These are phyloP conservation scores for Archaeoteleia sp. DNA, from an alignment of 2,888 invertebrate species.

Conservation along the genomic window DNA sequence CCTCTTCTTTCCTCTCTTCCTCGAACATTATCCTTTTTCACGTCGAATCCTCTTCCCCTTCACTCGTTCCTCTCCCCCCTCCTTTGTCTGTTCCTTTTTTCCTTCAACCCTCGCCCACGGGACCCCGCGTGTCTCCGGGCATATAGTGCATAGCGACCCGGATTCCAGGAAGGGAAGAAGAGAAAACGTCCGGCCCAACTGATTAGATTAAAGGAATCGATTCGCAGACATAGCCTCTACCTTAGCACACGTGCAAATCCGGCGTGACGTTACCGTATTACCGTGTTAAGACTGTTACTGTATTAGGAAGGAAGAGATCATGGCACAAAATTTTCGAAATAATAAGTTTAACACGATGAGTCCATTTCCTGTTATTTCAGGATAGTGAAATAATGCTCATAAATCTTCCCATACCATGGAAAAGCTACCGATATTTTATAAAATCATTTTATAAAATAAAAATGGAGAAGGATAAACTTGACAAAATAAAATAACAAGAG, in stretches of 20 bases:
- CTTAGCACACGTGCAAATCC: slow-evolving; percentile 15
- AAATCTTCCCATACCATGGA: too few species aligned
- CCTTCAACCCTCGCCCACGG: slow-evolving; percentile 55
- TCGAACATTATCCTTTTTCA: slow-evolving; percentile 52
- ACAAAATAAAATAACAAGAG: slow-evolving; percentile 24
- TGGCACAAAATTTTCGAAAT: too few species aligned
- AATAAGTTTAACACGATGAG: too few species aligned
- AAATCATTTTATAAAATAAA: too few species aligned
- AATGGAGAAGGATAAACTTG: neutral
- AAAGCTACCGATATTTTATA: too few species aligned
- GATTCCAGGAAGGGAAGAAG: slow-evolving; percentile 68
- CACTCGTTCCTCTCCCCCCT: slow-evolving; percentile 25
- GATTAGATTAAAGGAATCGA: slow-evolving; percentile 55
- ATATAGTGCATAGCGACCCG: slow-evolving; percentile 58
- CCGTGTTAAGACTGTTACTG: slow-evolving; percentile 17
- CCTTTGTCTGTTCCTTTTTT: slow-evolving; percentile 40
- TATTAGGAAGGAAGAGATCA: neutral
- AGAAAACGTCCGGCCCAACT: slow-evolving; percentile 48
- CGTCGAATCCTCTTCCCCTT: slow-evolving; percentile 35
- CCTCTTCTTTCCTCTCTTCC: slow-evolving; percentile 40
- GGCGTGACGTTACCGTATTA: slow-evolving; percentile 20
- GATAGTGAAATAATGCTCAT: too few species aligned
- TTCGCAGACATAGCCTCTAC: slow-evolving; percentile 44
- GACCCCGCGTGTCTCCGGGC: slow-evolving; percentile 49
- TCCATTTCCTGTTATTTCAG: too few species aligned